Base-by-base conservation (phyloP, 2,797 vertebrate genomes). In the Cirrhinus molitorella region DNA sequence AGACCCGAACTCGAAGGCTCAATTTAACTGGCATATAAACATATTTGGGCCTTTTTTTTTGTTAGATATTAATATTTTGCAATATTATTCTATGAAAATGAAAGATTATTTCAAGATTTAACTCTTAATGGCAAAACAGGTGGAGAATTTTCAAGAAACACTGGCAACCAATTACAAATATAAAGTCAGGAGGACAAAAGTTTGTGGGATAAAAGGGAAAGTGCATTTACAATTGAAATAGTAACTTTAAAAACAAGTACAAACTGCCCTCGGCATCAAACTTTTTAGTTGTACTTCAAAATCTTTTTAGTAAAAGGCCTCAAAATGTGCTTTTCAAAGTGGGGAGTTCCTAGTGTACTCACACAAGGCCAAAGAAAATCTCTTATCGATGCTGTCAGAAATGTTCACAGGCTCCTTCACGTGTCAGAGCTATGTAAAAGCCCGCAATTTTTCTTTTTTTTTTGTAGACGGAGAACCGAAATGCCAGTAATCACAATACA, bases 1-100 rank as follows among this genome's bases (percentile, higher is more conserved):
- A 73, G 55, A n/a, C 84, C 90, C 92, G 90, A 94, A 93, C 91
- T 87, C 91, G 49, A 72, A 83, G 86, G 82, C 81, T 88, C 47
- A 23, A 51, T 77, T 85, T 61, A 78, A 53, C 79, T 78, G 57
- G 47, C 63, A 73, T 85, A 86, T 17, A 88, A 88, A 86, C 85
- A 68, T 83, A 79, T 86, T 85, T 88, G 70, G 85, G 84, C 47
- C 67, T 83, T 79, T 84, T 57, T 51, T 34, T 7, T 45, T 47
- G 72, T 67, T 79, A 75, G 53, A 81, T 49, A 74, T 68, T 68
- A 79, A 40, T 76, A 81, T 84, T 74, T 82, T 34, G 79, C 65
- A 72, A 82, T 86, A 79, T 80, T 72, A 82, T 75, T 85, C 65
- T 85, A 72, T 85, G 55, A 79, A 88, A 88, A 83, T 57, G 72